A percentile compares a stretch with the other conserved stretches of the same genome.
These are phyloP conservation scores for Ellobium chinense DNA, from an alignment of 2,888 invertebrate species.

Conservation along the genomic window DNA sequence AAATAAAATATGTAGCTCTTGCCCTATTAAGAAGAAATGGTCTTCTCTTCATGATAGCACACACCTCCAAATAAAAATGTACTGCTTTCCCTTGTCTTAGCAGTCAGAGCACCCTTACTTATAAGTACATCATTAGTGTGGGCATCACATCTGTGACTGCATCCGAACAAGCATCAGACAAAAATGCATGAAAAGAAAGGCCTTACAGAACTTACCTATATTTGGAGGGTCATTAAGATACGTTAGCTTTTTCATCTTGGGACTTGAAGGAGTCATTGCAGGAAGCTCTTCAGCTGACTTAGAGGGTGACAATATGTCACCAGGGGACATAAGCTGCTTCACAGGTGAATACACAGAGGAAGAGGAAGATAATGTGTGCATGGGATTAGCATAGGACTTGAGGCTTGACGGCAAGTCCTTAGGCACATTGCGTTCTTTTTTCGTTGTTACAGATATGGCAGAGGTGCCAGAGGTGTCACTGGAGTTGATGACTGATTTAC, in stretches of 20 bases:
- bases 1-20: no score
- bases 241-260: constrained; percentile 10
- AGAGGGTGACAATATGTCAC: constrained; percentile 19
- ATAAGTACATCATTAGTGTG: no score
- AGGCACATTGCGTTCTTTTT: constrained; percentile 32
- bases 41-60: no score
- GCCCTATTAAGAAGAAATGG: no score
- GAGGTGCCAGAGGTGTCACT: background rate
- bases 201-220: constrained; percentile 33
- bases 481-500: background rate
- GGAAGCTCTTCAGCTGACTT: constrained; percentile 36
- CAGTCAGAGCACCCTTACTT: no score
- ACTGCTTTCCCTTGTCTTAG: no score
- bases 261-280: background rate
- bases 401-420: constrained; percentile 17
- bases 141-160: no score
- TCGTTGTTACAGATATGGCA: background rate
- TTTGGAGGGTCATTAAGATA: constrained; percentile 46
- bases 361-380: background rate
- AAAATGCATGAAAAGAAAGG: background rate
- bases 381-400: background rate
- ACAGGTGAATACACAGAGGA: constrained; percentile 26
- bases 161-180: background rate
- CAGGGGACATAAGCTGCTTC: constrained; percentile 3
- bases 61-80: no score